A percentile compares a stretch with the other conserved stretches of the same genome.
These are phyloP conservation scores for Rhopalosiphum padi DNA, from an alignment of 1,140 invertebrate species.

Conservation along the genomic window DNA sequence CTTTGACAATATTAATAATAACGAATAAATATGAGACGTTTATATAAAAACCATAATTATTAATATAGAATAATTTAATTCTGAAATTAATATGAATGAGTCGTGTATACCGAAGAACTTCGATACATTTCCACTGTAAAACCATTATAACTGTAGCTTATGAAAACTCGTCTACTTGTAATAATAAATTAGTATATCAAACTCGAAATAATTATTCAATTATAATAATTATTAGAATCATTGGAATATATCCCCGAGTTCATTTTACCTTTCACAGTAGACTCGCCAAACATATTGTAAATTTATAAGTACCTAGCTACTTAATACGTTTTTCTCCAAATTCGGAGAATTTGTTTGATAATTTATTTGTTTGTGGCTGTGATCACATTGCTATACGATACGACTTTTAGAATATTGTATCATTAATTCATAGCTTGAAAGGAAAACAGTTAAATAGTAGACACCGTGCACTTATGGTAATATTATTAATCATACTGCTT, in stretches of 20 bases:
- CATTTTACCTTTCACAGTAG: background rate
- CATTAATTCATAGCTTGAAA: too few relatives aligned
- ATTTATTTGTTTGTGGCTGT: too few relatives aligned
- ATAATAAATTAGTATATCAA: background rate
- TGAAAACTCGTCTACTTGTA: background rate
- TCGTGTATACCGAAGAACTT: background rate
- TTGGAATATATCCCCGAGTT: background rate
- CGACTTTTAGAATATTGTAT: too few relatives aligned
- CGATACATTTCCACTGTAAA: background rate
- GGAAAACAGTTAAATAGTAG: too few relatives aligned
- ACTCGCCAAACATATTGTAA: background rate
- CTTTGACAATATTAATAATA: background rate
- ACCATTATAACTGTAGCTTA: background rate
- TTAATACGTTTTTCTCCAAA: too few relatives aligned
- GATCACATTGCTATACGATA: too few relatives aligned
- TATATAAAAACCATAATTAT: too few relatives aligned
- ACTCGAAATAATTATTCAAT: background rate
- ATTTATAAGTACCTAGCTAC: too few relatives aligned
- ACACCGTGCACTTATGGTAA: too few relatives aligned
- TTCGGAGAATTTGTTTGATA: too few relatives aligned
- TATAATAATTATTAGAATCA: fast-evolving
- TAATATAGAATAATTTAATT: background rate
- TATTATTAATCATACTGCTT: too few relatives aligned
- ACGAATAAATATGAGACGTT: background rate
- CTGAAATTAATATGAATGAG: background rate